Percentiles rank a stretch among this genome's conserved stretches.
Conservation (phyloP, 1,140 invertebrate species). For the Dendroctonus ponderosae region DNA sequence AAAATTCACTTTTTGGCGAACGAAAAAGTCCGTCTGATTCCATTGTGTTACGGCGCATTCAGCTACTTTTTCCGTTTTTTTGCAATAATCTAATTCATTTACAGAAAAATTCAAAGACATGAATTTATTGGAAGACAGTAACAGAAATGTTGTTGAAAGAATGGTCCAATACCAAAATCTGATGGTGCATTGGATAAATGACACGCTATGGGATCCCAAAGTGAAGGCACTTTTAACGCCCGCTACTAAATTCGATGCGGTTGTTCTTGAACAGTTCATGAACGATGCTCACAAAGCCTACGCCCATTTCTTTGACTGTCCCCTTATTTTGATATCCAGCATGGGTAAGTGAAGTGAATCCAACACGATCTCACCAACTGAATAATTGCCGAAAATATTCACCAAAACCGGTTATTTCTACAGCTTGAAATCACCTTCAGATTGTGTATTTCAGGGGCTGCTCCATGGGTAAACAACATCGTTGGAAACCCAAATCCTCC, state of each 20-base stretch:
- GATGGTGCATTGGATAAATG: conserved; percentile 16
- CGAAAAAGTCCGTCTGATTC: too few species aligned
- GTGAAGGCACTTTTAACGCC: conserved; percentile 7
- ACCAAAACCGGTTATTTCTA: not conserved
- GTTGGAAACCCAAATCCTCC: conserved; percentile 47
- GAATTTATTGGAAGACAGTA: conserved; percentile 9
- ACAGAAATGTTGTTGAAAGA: not conserved
- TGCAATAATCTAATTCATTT: not conserved
- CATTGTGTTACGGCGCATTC: too few species aligned
- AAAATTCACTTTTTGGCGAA: too few species aligned
- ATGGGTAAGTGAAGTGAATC: not conserved
- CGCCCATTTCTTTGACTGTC: conserved; percentile 41
- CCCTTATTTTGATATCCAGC: conserved; percentile 8
- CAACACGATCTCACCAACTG: too few species aligned
- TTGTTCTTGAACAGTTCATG: conserved; percentile 51
- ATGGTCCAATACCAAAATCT: conserved; percentile 7
- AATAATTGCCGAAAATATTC: too few species aligned
- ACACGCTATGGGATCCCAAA: conserved; percentile 8
- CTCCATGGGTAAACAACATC: conserved; percentile 27
- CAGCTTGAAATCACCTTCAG: not conserved
- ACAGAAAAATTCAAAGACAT: conserved; percentile 1
- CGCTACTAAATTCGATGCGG: conserved; percentile 46
- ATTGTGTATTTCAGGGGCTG: not conserved
- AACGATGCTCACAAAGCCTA: conserved; percentile 50
- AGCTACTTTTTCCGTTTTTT: too few species aligned